A percentile compares a stretch with the other conserved stretches of the same genome.
These are phyloP conservation scores for Dolichopus griseipennis DNA, from an alignment of 2,888 invertebrate species.

Conservation along the genomic window DNA sequence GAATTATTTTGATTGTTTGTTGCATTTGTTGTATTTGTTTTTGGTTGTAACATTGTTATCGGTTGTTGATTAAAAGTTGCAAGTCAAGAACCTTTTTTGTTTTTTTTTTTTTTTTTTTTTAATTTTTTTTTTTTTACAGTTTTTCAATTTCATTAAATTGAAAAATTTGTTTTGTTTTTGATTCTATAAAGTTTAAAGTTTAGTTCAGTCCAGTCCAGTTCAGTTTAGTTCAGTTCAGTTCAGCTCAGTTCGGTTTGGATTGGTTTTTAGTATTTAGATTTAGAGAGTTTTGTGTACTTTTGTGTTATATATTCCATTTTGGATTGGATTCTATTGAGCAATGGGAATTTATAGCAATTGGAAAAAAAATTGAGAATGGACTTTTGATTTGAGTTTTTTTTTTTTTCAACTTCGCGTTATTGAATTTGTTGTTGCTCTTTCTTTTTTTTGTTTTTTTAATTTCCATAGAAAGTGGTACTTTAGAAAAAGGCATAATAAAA, in stretches of 20 bases:
- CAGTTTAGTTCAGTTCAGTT: no score
- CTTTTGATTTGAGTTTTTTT: background rate
- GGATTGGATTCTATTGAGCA: background rate
- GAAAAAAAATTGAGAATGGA: background rate
- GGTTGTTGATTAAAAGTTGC: conserved; percentile 1
- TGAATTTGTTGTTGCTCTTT: background rate
- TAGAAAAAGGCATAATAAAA: background rate
- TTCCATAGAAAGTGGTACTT: background rate
- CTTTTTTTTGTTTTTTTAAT: background rate
- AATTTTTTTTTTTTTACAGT: no score
- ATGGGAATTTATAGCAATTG: background rate
- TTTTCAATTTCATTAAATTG: no score
- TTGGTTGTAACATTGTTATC: background rate
- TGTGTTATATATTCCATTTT: background rate
- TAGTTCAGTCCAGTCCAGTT: background rate
- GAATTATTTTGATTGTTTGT: background rate
- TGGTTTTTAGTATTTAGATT: background rate
- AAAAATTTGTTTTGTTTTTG: no score
- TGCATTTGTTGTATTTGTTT: no score
- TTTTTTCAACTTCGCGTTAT: no score
- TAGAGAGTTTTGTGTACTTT: background rate
- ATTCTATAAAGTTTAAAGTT: no score
- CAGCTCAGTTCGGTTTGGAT: background rate
- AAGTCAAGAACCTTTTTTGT: background rate
- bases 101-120: no score